Base-by-base conservation (phyloP, 2,113 vertebrate species). In the Eulemur rufifrons region DNA sequence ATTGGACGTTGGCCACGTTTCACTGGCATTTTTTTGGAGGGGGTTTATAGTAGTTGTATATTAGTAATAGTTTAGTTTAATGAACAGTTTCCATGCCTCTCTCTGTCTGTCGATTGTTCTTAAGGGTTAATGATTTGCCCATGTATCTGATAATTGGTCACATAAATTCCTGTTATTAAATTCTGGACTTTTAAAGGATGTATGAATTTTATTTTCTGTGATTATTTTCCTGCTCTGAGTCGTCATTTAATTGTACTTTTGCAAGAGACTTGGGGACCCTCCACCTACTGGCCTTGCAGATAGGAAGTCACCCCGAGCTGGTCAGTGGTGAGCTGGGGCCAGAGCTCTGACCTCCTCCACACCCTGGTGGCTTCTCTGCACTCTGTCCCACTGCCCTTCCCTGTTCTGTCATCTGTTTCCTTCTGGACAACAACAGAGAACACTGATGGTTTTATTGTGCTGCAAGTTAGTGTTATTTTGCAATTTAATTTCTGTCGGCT, bases 281-380 rank as follows among this genome's bases (percentile, higher is more conserved):
- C 3, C 3, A 13, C 39, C 39, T 5, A 11, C 6, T 68, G 47
- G 42, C 27, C 45, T 77, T 18, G 20, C 4, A 39, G 32, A 54
- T 29, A 37, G n/a, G 64, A 68, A 21, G n/a, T 10, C 34, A 27
- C 5, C 2, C 18, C 32, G 3, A 14, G 42, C 66, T 56, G 17
- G 14, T 20, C 8, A 1, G 3, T 23, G 54, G 29, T 42, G n/a
- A 50, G 50, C n/a, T 9, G 1, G 34, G 21, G 5, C 15, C 15
- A 18, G 50, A 27, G 14, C 25, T 5, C 12, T 1, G 2, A 29
- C 25, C 3, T 32, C 20, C 21, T 50, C 23, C 11, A 0, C 2
- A 0, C 32, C 23, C 23, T 45, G 5, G 23, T 8, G 32, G 42
- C 29, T 47, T 47, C 74, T 39, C 37, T 34, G 9, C 1, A 8